phyloP scores from a whole-genome alignment of 2,888 invertebrate genomes.

The Conus canariensis region DNA sequence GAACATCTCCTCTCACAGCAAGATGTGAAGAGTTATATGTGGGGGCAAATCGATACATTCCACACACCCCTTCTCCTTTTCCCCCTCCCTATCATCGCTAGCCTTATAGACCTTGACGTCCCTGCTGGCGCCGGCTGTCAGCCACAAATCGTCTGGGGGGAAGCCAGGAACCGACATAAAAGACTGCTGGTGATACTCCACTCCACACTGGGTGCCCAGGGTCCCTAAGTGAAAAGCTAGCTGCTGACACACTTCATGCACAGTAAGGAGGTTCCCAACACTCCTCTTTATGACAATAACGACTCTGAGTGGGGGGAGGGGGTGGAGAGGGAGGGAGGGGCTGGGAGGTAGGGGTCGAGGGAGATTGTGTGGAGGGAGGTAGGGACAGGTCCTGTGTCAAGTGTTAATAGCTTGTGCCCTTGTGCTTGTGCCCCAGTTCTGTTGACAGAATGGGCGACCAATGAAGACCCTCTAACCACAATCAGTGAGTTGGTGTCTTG shows the following conservation, averaged over 20 bases:
- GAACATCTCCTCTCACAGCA: no score
- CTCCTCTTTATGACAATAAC: no score
- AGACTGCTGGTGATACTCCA: not conserved
- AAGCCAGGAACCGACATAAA: not conserved
- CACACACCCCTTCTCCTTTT: not conserved
- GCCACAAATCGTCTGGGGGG: constrained; percentile 16
- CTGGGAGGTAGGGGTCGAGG: no score
- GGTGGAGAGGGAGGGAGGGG: not conserved
- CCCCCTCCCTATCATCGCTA: not conserved
- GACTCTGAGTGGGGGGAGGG: not conserved
- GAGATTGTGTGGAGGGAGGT: not conserved
- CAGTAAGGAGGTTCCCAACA: no score
- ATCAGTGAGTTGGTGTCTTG: no score
- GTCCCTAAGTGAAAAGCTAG: no score
- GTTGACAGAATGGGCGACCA: no score
- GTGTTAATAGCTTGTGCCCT: no score
- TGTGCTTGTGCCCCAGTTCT: no score
- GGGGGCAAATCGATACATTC: not conserved
- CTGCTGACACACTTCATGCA: no score
- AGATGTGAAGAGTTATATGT: not conserved
- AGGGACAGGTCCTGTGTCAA: not conserved
- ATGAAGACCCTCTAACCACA: no score
- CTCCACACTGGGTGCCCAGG: no score
- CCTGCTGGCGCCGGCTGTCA: not conserved
- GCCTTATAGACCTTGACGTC: not conserved